phyloP scores from a whole-genome alignment of 2,113 vertebrate genomes.

The Helogale parvula region DNA sequence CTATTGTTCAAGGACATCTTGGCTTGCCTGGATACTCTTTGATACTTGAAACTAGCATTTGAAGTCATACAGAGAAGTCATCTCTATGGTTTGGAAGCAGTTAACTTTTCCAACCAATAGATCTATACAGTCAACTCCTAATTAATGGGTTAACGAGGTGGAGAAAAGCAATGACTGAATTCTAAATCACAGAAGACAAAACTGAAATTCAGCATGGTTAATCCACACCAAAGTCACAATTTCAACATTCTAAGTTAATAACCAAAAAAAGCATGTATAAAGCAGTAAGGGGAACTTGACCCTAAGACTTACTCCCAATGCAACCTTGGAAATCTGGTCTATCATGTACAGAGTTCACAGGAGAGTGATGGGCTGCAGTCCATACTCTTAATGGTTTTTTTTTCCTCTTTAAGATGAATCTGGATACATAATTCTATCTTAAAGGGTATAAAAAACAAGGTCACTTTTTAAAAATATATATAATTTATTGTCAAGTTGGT shows the following conservation, averaged over 20 bases:
- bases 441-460: not conserved
- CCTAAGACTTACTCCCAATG: not conserved
- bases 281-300: not conserved
- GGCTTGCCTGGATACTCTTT: constrained; percentile 46
- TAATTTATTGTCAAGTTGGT: too few relatives aligned
- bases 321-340: not conserved
- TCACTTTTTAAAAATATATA: not conserved
- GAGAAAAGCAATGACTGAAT: constrained; percentile 26
- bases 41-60: constrained; percentile 61
- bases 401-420: not conserved
- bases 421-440: not conserved
- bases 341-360: not conserved
- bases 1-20: constrained; percentile 61
- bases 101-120: constrained; percentile 57
- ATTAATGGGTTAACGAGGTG: not conserved
- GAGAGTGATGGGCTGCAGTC: not conserved
- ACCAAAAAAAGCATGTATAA: not conserved
- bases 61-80: constrained; percentile 14
- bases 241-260: not conserved
- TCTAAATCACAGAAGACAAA: not conserved
- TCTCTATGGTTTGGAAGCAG: constrained; percentile 49
- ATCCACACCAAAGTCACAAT: not conserved
- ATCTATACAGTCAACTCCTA: not conserved
- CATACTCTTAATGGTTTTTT: not conserved
- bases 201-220: not conserved